Evolutionary conservation across 2,797 vertebrate genomes (phyloP), one percentile per base, ranked within the genome.

Genomic region (Micromesistius poutassou): DNA sequence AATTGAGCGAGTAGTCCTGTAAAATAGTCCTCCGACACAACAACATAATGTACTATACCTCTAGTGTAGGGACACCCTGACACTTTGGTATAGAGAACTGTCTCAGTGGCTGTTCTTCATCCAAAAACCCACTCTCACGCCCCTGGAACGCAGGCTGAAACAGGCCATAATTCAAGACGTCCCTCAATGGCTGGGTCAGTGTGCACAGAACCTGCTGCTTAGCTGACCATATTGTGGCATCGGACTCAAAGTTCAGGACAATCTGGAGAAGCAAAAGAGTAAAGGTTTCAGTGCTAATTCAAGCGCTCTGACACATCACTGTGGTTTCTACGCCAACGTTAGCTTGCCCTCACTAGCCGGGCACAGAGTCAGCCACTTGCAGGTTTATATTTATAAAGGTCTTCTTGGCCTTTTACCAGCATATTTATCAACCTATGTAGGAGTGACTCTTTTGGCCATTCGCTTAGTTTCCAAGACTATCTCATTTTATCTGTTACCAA

Each of bases 81-180:
- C 90, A 94, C 75, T 75, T 78, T 0, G 95, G 94, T 81, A 96
- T 94, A 0, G 95, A 93, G 78, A 96, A 96, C 84, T 96, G 95
- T 38, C 92, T 88, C 9, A 97, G 92, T 3, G 94, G 92, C 16
- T 95, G 88, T 46, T 97, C 96, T 84, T 97, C 96, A 0, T 97
- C 96, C 91, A 97, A 81, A 83, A 96, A 97, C 76, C 95, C 95
- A 31, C 96, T 95, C 0, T 96, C 94, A 4, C 93, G 93, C 3
- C 96, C 96, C 0, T 95, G 93, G 88, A 93, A 94, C 19, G 95
- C 94, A 0, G 96, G 96, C 81, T 96, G 96, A 89, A 97, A 97
- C 30, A 97, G 92, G 19, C 96, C 95, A 0, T 97, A 97, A 88
- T 97, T 97, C 73, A 97, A 93, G 72, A 96, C 95, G 28, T 97